phyloP scores from a whole-genome alignment of 2,113 vertebrate genomes.

The Mixornis gularis region DNA sequence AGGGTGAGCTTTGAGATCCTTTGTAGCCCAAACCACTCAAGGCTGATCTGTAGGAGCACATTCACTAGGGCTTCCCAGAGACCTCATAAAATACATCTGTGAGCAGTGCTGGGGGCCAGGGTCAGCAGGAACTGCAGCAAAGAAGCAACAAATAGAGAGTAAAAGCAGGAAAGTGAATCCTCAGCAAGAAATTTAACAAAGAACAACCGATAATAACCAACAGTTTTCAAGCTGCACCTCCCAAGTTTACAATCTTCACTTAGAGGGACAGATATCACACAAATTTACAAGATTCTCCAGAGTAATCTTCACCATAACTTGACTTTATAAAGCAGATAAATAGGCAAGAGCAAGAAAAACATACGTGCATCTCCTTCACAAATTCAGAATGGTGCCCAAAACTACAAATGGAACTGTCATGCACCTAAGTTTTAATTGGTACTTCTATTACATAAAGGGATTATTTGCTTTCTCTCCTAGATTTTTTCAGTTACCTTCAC shows the following conservation, averaged over 20 bases:
- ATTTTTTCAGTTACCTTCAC: neutral
- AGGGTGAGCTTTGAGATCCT: rapidly evolving
- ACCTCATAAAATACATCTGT: rapidly evolving
- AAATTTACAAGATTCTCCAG: neutral
- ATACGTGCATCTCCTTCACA: rapidly evolving
- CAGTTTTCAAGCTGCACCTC: neutral
- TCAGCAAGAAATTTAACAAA: neutral
- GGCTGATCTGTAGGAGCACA: neutral
- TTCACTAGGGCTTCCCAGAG: neutral
- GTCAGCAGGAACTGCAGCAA: neutral
- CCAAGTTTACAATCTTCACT: neutral
- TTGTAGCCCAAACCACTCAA: neutral
- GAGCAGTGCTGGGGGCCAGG: rapidly evolving
- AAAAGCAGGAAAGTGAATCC: neutral
- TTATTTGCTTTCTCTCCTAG: neutral
- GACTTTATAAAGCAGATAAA: neutral
- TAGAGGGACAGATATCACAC: rapidly evolving
- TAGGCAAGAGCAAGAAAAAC: neutral
- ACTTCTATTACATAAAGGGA: neutral
- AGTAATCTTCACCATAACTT: too few relatives aligned
- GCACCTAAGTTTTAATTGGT: neutral
- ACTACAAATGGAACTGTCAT: neutral
- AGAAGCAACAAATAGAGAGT: neutral
- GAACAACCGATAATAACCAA: neutral
- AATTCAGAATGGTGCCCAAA: neutral